phyloP scores from a whole-genome alignment of 2,888 invertebrate genomes.

The Xylocampa areola region DNA sequence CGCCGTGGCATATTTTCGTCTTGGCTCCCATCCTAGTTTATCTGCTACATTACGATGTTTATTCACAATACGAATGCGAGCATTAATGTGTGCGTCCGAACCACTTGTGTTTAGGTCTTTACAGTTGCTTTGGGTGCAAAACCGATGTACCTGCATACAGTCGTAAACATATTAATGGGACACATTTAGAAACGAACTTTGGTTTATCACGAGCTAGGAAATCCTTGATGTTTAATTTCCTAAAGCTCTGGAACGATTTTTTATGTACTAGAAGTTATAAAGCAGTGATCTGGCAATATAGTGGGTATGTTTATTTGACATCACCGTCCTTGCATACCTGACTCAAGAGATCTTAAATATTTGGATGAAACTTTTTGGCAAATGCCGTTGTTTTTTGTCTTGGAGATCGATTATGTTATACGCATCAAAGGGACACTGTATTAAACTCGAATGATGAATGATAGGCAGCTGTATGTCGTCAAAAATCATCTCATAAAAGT shows the following conservation, averaged over 20 bases:
- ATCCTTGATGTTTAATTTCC: conserved; percentile 42
- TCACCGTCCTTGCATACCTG: conserved; percentile 65
- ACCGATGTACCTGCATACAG: conserved; percentile 51
- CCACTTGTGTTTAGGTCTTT: conserved; percentile 79
- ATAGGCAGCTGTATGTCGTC: conserved; percentile 52
- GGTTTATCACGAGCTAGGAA: conserved; percentile 25
- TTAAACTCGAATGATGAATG: conserved; percentile 52
- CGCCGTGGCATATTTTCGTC: conserved; percentile 89
- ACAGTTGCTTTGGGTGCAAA: conserved; percentile 67
- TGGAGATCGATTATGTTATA: conserved; percentile 59
- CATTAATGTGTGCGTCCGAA: conserved; percentile 87
- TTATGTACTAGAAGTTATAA: conserved; percentile 40
- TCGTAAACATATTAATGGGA: conserved; percentile 48
- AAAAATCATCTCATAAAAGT: conserved; percentile 19
- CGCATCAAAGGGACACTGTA: conserved; percentile 64
- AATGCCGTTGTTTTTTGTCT: conserved; percentile 67
- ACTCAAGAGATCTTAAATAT: conserved; percentile 64
- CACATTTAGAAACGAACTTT: conserved; percentile 28
- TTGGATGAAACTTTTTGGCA: conserved; percentile 70
- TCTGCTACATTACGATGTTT: conserved; percentile 90
- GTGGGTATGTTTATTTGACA: conserved; percentile 63
- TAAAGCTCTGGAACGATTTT: conserved; percentile 38
- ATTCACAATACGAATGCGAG: conserved; percentile 89
- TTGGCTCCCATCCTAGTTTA: conserved; percentile 90
- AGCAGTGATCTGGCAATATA: conserved; percentile 50